Percentiles rank a stretch among this genome's conserved stretches.
phyloP scores from a whole-genome alignment of 1,140 invertebrate species.

The Neocloeon triangulifer region DNA sequence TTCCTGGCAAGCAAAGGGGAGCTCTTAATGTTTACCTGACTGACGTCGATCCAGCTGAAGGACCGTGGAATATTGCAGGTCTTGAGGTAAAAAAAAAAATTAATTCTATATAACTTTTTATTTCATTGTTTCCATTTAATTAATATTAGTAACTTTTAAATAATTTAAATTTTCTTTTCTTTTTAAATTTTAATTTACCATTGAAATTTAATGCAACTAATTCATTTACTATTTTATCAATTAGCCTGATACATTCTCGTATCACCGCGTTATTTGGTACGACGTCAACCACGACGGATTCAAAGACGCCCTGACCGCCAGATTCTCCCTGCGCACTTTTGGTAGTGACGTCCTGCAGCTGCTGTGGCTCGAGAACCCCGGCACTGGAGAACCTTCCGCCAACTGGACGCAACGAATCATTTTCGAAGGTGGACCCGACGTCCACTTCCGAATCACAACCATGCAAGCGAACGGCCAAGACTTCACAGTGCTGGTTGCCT shows the following conservation, averaged over 20 bases:
- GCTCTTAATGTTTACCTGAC: conserved; percentile 17
- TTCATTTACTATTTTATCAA: too few relatives aligned
- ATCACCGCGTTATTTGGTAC: conserved; percentile 19
- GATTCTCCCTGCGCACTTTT: conserved; percentile 13
- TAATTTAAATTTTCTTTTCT: too few relatives aligned
- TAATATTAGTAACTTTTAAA: too few relatives aligned
- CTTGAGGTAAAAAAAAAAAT: conserved; percentile 10
- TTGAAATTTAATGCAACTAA: too few relatives aligned
- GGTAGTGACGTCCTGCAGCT: conserved; percentile 13
- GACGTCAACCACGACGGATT: conserved; percentile 22
- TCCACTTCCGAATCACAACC: conserved; percentile 14
- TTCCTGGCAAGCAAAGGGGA: conserved; percentile 18
- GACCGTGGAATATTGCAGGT: conserved; percentile 14
- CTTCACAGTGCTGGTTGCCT: conserved; percentile 15
- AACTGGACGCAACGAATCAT: conserved; percentile 17
- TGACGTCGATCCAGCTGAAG: conserved; percentile 9
- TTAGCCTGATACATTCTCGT: conserved; percentile 17
- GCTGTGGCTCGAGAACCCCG: conserved; percentile 17
- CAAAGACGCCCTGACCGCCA: conserved; percentile 18
- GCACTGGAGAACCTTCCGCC: conserved; percentile 8
- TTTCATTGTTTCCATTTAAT: background rate
- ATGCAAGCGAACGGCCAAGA: conserved; percentile 12
- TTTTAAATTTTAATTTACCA: too few relatives aligned
- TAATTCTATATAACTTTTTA: too few relatives aligned
- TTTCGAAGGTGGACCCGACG: conserved; percentile 14